phyloP scores from a whole-genome alignment of 2,888 invertebrate genomes.

The Oxycera nigricornis region DNA sequence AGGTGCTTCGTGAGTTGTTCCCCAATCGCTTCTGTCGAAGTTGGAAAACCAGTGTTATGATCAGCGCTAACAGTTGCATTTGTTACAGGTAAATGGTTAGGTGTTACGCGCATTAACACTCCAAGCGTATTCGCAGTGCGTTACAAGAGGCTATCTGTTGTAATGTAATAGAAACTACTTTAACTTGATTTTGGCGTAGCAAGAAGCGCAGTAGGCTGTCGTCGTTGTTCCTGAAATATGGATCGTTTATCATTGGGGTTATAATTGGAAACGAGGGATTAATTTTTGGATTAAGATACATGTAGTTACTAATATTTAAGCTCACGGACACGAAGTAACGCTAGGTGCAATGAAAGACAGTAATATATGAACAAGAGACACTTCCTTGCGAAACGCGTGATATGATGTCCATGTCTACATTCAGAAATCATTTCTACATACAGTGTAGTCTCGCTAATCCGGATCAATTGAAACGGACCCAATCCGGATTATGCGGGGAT shows the following conservation, averaged over 20 bases:
- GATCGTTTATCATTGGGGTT: slow-evolving; percentile 31
- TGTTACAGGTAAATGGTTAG: slow-evolving; percentile 17
- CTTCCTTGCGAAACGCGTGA: no score
- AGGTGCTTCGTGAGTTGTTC: neutral
- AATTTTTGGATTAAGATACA: neutral
- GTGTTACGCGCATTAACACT: neutral
- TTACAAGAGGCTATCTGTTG: neutral
- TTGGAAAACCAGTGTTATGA: slow-evolving; percentile 38
- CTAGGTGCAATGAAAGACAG: no score
- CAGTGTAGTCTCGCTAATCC: no score
- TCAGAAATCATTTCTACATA: no score
- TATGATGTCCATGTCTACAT: no score
- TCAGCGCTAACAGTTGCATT: slow-evolving; percentile 37
- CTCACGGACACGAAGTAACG: no score
- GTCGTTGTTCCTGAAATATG: slow-evolving; percentile 23
- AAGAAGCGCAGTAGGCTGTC: neutral
- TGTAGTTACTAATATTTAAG: neutral
- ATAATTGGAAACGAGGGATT: slow-evolving; percentile 30
- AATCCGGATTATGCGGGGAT: no score
- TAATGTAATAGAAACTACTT: neutral
- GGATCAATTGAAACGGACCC: no score
- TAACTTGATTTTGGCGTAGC: neutral
- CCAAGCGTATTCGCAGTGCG: neutral
- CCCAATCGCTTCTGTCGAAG: slow-evolving; percentile 34
- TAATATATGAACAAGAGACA: no score